Conservation (phyloP, 2,113 vertebrate species). For the Phocoena phocoena region DNA sequence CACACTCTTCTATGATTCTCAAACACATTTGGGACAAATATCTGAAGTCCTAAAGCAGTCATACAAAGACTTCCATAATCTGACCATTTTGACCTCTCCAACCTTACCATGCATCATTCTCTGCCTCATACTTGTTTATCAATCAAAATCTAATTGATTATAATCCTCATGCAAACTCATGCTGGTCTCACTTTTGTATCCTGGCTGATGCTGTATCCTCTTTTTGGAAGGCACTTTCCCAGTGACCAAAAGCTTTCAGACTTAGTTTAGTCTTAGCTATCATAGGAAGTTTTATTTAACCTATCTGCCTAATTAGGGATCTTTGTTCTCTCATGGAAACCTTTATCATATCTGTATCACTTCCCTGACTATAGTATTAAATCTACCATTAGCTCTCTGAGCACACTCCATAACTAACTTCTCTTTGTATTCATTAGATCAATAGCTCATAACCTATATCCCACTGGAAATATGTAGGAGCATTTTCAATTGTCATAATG, state of each 20-base stretch:
- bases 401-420: not conserved
- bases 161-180: not conserved
- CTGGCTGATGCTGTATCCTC: not conserved
- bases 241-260: not conserved
- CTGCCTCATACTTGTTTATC: not conserved
- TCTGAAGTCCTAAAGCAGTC: not conserved
- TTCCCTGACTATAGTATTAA: not conserved
- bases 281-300: not conserved
- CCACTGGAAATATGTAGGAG: not conserved
- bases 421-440: not conserved
- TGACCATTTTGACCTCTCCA: not conserved
- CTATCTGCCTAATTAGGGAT: not conserved
- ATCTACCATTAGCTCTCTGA: not conserved
- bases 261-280: not conserved
- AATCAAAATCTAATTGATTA: not conserved
- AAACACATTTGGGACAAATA: not conserved
- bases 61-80: not conserved
- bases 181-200: not conserved
- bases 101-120: not conserved
- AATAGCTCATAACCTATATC: not conserved
- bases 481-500: not conserved
- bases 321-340: not conserved
- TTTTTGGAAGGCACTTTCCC: not conserved
- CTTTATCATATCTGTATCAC: not conserved
- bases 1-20: not conserved